phyloP scores from a whole-genome alignment of 2,113 vertebrate species.

The Enhydra lutris region DNA sequence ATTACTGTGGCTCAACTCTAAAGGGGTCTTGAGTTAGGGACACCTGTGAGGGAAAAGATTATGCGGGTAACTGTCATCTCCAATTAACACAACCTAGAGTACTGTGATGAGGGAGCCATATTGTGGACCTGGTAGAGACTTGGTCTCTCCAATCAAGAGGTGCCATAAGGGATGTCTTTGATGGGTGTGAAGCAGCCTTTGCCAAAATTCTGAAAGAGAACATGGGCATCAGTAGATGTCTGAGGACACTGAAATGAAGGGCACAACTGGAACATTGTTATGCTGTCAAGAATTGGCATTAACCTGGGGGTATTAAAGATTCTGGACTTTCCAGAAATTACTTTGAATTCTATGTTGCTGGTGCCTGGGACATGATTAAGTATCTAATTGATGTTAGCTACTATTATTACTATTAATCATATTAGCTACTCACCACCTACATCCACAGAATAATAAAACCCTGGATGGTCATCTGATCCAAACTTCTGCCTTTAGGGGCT shows the following conservation, averaged over 20 bases:
- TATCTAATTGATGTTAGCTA: not conserved
- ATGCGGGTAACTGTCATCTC: not conserved
- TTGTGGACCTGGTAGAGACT: not conserved
- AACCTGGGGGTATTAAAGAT: not conserved
- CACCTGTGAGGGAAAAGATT: not conserved
- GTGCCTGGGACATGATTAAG: not conserved
- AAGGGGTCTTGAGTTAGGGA: slow-evolving; percentile 3
- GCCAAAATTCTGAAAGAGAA: not conserved
- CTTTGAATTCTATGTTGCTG: not conserved
- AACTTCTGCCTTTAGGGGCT: not conserved
- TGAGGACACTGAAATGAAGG: not conserved
- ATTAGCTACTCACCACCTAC: not conserved
- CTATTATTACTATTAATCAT: not conserved
- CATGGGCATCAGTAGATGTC: not conserved
- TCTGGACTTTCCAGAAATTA: not conserved
- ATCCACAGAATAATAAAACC: not conserved
- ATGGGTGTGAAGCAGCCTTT: not conserved
- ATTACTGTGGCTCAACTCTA: not conserved
- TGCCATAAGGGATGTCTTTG: not conserved
- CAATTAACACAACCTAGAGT: not conserved
- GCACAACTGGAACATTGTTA: not conserved
- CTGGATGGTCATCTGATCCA: not conserved
- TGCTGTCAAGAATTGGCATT: not conserved
- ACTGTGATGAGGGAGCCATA: not conserved
- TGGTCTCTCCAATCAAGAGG: not conserved